Base-by-base conservation (phyloP, 2,888 invertebrate species). In the Xestia c-nigrum region DNA sequence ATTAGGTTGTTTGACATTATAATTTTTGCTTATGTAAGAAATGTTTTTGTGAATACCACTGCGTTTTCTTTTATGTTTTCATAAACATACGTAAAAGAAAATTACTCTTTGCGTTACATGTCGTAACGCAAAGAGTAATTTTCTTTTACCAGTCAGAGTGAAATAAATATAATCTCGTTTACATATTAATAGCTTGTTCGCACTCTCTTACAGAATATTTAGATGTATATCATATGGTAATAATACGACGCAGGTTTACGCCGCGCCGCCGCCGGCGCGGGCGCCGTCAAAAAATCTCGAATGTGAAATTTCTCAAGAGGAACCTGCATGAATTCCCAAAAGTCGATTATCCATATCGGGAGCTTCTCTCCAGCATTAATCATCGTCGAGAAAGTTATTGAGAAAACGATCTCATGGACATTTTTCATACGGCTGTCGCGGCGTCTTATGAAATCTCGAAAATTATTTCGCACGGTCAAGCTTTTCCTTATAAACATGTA, bases 311-410 rank as follows among this genome's bases (percentile, higher is more conserved):
- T 69, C 38, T 67, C n/a, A 31, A 63, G 64, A 38, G 43, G 66
- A 78, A 50, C 52, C 31, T 63, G 71, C 50, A 73, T 81, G 21
- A 43, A 63, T 75, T 73, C 59, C 80, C 76, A 83, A 88, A 88
- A 88, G 72, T 70, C 21, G 78, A 65, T 46, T 76, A 57, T 71
- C 88, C 87, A 76, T 88, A 78, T 75, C 24, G 43, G 85, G 85
- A 80, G 31, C 57, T 63, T 64, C 43, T 50, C 70, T 65, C 38
- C 74, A 46, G 61, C 71, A 84, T 85, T 75, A 80, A 78, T 78
- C 72, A 78, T 50, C 40, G 19, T n/a, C n/a, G 88, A 71, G 88
- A 87, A 88, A 87, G 88, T 86, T 66, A 79, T 77, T 72, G 76
- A 72, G 83, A 81, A 83, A 86, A 70, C 70, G 68, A 74, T 66